Percentiles rank a stretch among this genome's conserved stretches.
Conservation (phyloP, 2,113 vertebrate species). For the Elaphurus davidianus region DNA sequence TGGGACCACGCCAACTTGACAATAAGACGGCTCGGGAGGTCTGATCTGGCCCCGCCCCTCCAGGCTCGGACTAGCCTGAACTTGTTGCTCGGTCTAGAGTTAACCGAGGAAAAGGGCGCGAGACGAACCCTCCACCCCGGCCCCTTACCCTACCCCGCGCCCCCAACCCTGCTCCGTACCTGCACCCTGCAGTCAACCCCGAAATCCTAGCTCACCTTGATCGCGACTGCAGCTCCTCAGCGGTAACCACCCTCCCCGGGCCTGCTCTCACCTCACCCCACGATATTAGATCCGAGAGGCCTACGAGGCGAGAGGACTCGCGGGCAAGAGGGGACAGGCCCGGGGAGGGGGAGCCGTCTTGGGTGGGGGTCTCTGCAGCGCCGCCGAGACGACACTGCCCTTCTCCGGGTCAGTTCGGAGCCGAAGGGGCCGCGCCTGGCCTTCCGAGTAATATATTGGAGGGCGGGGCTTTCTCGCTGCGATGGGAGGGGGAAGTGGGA, state of each 20-base stretch:
- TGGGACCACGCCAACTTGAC: not conserved
- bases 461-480: not conserved
- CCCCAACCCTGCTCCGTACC: not conserved
- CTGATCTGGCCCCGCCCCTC: slow-evolving; percentile 10
- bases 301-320: not conserved
- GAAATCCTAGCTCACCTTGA: slow-evolving; percentile 56
- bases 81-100: not conserved
- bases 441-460: not conserved
- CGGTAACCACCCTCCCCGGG: slow-evolving; percentile 68
- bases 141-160: not conserved
- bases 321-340: slow-evolving; percentile 48
- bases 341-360: slow-evolving; percentile 59
- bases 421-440: not conserved
- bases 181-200: not conserved
- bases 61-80: slow-evolving; percentile 16
- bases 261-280: slow-evolving; percentile 66
- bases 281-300: not conserved
- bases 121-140: not conserved
- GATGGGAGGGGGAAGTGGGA: not conserved
- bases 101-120: not conserved
- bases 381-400: not conserved
- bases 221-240: not conserved
- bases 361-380: slow-evolving; percentile 16
- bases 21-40: not conserved
- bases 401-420: not conserved